A percentile compares a stretch with the other conserved stretches of the same genome.
Conservation (phyloP, 2,888 invertebrate species). For the Megalurothrips usitatus region DNA sequence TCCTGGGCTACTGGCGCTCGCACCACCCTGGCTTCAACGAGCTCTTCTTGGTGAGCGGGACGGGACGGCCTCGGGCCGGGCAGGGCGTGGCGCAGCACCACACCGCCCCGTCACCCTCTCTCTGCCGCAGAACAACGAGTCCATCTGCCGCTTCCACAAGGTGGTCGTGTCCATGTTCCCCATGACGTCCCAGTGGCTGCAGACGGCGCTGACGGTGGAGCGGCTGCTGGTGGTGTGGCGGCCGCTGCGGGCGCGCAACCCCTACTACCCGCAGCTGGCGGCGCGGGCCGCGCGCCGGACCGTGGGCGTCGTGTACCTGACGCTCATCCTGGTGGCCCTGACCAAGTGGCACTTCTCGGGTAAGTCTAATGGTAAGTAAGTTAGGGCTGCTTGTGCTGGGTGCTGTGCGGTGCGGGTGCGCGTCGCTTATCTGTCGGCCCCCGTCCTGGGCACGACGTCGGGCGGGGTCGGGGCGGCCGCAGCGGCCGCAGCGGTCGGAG, state of each 20-base stretch:
- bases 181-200: constrained; percentile 46
- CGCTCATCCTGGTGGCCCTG: constrained; percentile 4
- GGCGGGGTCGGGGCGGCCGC: too few species aligned
- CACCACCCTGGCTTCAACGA: constrained; percentile 42
- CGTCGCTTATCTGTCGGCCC: too few species aligned
- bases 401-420: not conserved
- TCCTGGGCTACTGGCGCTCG: constrained; percentile 44
- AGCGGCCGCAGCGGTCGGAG: too few species aligned
- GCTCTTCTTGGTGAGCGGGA: constrained; percentile 43
- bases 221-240: constrained; percentile 31
- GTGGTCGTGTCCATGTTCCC: constrained; percentile 43
- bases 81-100: too few species aligned
- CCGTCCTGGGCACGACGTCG: too few species aligned
- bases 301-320: constrained; percentile 1
- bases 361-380: not conserved
- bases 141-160: constrained; percentile 33
- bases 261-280: constrained; percentile 8
- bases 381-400: not conserved
- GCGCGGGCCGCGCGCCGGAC: not conserved
- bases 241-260: constrained; percentile 25
- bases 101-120: not conserved
- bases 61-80: too few species aligned
- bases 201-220: constrained; percentile 44
- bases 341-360: constrained; percentile 17
- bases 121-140: not conserved